Conservation (phyloP, 2,888 invertebrate genomes). For the Allophyes oxyacanthae region DNA sequence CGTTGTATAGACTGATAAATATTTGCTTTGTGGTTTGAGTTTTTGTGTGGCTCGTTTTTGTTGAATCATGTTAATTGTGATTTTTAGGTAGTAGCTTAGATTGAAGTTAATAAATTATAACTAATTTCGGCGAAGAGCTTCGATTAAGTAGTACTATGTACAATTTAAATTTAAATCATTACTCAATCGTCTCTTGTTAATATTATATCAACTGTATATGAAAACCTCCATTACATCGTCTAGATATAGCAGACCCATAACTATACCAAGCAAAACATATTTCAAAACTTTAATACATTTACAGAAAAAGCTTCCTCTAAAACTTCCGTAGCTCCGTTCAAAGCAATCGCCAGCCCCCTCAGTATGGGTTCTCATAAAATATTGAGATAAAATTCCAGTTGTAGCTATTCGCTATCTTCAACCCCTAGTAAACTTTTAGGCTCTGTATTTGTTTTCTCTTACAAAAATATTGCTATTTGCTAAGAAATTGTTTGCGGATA, state of each 20-base stretch:
- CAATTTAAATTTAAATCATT: too few relatives aligned
- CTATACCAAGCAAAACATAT: background rate
- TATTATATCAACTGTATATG: too few relatives aligned
- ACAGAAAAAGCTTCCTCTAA: slow-evolving; percentile 24
- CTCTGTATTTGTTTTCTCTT: slow-evolving; percentile 53
- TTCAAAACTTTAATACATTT: slow-evolving; percentile 5
- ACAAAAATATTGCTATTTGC: slow-evolving; percentile 53
- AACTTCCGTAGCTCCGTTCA: slow-evolving; percentile 28
- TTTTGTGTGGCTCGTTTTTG: slow-evolving; percentile 8
- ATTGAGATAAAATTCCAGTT: slow-evolving; percentile 66
- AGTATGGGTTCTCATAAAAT: slow-evolving; percentile 66
- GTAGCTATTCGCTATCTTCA: slow-evolving; percentile 57
- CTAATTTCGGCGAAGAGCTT: too few relatives aligned
- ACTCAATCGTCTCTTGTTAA: too few relatives aligned
- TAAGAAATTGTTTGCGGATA: slow-evolving; percentile 45
- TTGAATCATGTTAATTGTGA: background rate
- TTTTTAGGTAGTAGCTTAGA: background rate
- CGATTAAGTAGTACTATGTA: too few relatives aligned
- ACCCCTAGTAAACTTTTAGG: slow-evolving; percentile 57
- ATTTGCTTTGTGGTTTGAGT: slow-evolving; percentile 22
- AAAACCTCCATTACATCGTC: too few relatives aligned
- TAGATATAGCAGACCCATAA: too few relatives aligned
- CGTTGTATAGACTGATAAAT: slow-evolving; percentile 26
- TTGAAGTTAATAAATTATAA: too few relatives aligned
- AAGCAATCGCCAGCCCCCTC: slow-evolving; percentile 57